These are phyloP conservation scores for Corvus hawaiiensis DNA, from an alignment of 2,113 vertebrate genomes.

Conservation along the genomic window DNA sequence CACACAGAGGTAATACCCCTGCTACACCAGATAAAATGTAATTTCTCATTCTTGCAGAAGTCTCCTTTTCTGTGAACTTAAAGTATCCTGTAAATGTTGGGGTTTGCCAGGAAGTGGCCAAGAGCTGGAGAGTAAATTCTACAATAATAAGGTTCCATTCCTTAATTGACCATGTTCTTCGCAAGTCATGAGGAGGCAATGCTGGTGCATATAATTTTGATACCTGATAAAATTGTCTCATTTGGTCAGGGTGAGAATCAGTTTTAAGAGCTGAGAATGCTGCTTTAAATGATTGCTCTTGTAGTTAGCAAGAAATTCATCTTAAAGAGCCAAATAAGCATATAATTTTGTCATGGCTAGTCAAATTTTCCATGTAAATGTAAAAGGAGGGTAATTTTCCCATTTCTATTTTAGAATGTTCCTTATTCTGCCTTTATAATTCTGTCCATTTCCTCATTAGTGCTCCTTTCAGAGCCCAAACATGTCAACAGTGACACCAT, in stretches of 20 bases:
- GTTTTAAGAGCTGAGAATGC: constrained; percentile 1
- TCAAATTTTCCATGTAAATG: constrained; percentile 29
- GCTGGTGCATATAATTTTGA: neutral
- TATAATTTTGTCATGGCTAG: constrained; percentile 26
- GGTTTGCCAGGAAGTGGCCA: neutral
- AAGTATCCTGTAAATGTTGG: neutral
- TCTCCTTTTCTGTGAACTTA: neutral
- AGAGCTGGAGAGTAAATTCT: neutral
- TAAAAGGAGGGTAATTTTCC: neutral
- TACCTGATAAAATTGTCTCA: neutral
- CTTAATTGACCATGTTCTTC: neutral
- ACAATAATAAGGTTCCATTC: neutral
- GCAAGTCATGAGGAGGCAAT: neutral
- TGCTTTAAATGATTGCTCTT: constrained; percentile 41
- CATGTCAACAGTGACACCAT: constrained; percentile 27
- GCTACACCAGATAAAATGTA: neutral
- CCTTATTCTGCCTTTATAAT: constrained; percentile 1
- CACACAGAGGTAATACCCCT: neutral
- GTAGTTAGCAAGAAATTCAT: constrained; percentile 14
- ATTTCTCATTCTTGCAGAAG: neutral
- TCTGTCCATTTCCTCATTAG: constrained; percentile 39
- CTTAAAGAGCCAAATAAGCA: constrained; percentile 28
- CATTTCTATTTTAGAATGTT: constrained; percentile 37
- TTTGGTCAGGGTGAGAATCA: neutral
- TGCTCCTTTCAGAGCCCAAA: constrained; percentile 42